Percentiles rank a stretch among this genome's conserved stretches.
These are phyloP conservation scores for Zophobas morio DNA, from an alignment of 1,140 invertebrate genomes.

Conservation along the genomic window DNA sequence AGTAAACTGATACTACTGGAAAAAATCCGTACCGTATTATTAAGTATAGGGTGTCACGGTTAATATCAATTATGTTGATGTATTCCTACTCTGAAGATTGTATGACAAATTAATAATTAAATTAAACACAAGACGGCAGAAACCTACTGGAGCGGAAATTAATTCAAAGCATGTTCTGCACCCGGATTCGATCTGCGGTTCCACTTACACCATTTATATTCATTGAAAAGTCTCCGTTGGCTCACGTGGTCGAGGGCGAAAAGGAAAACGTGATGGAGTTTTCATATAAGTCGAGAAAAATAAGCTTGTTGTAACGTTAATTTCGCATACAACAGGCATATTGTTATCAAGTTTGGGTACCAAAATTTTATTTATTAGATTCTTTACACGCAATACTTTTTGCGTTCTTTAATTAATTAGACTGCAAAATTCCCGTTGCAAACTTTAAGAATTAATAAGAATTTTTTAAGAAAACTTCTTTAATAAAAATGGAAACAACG, in stretches of 20 bases:
- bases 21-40: background rate
- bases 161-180: slow-evolving; percentile 38
- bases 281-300: background rate
- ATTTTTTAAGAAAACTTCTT: background rate
- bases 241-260: slow-evolving; percentile 4
- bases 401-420: background rate
- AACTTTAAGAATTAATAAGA: background rate
- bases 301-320: too few species aligned
- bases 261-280: slow-evolving; percentile 7
- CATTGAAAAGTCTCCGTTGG: slow-evolving; percentile 41
- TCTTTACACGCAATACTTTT: background rate
- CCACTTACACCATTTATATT: slow-evolving; percentile 44
- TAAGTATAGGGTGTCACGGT: background rate
- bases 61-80: slow-evolving; percentile 2
- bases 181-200: slow-evolving; percentile 30
- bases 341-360: too few species aligned
- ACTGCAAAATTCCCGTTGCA: background rate
- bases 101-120: slow-evolving; percentile 32
- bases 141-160: slow-evolving; percentile 24
- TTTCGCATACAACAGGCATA: too few species aligned
- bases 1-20: too few species aligned
- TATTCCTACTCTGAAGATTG: background rate
- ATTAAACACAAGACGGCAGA: slow-evolving; percentile 19
- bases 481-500: background rate
- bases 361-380: too few species aligned